These are phyloP conservation scores for Stercorarius parasiticus DNA, from an alignment of 2,113 vertebrate genomes.

Conservation along the genomic window DNA sequence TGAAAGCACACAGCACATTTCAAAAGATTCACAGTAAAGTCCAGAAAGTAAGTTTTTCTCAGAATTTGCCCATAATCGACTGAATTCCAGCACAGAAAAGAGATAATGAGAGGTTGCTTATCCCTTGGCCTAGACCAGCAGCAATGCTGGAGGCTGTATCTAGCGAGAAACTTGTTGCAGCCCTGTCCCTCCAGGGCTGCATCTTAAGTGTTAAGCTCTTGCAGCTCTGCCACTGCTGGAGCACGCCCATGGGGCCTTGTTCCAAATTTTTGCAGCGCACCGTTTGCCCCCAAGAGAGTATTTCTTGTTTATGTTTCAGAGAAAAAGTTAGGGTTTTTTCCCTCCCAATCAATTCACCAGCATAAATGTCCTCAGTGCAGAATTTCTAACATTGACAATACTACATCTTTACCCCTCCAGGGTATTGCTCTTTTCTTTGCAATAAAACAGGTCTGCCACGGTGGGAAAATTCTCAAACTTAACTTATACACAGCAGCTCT, in stretches of 20 bases:
- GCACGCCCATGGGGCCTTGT: not conserved
- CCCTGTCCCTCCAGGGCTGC: not conserved
- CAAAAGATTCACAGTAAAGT: constrained; percentile 1
- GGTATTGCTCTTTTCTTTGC: constrained; percentile 8
- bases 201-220: not conserved
- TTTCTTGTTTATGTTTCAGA: constrained; percentile 24
- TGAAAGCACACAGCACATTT: not conserved
- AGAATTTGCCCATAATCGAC: not conserved
- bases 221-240: not conserved
- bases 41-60: constrained; percentile 7
- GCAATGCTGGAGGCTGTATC: not conserved
- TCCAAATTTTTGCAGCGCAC: not conserved
- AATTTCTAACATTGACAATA: not conserved
- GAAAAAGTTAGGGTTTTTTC: not conserved
- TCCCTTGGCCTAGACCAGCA: not conserved
- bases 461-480: constrained; percentile 26
- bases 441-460: not conserved
- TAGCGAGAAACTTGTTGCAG: not conserved
- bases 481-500: not conserved
- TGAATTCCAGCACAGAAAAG: not conserved
- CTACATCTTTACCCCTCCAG: constrained; percentile 27
- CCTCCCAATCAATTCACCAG: not conserved
- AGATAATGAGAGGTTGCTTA: not conserved
- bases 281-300: not conserved
- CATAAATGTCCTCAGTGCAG: not conserved